These are phyloP conservation scores for Apodemia zela DNA, from an alignment of 2,888 invertebrate species.

Conservation along the genomic window DNA sequence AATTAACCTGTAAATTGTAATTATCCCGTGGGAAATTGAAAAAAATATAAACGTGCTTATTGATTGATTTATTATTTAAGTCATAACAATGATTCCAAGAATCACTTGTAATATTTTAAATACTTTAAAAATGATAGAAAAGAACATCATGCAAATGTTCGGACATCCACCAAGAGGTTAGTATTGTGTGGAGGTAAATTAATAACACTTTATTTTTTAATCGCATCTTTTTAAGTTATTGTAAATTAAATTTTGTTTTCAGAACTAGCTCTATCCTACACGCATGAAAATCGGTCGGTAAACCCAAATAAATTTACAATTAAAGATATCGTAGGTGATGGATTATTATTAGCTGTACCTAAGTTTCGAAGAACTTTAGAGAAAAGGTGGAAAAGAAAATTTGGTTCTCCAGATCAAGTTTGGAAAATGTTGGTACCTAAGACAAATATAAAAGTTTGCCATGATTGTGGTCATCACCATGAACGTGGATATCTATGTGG, in stretches of 20 bases:
- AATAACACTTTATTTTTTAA: background rate
- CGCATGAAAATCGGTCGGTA: constrained; percentile 42
- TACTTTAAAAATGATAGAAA: constrained; percentile 52
- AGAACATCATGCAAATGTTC: constrained; percentile 51
- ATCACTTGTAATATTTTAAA: constrained; percentile 42
- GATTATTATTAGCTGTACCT: constrained; percentile 91
- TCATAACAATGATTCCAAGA: constrained; percentile 49
- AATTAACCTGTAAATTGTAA: too few relatives aligned
- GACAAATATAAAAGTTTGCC: constrained; percentile 87
- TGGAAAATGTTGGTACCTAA: constrained; percentile 87
- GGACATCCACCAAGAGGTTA: constrained; percentile 65
- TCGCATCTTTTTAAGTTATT: background rate
- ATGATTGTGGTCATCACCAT: constrained; percentile 91
- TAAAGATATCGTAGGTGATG: constrained; percentile 85
- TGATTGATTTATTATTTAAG: too few relatives aligned
- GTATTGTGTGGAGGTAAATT: too few relatives aligned
- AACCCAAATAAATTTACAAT: constrained; percentile 66
- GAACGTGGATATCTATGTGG: constrained; percentile 90
- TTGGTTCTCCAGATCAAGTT: constrained; percentile 83
- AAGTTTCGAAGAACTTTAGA: constrained; percentile 89
- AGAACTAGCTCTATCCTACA: constrained; percentile 61
- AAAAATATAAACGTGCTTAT: too few relatives aligned
- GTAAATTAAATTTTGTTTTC: constrained; percentile 30
- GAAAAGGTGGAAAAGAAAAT: constrained; percentile 85
- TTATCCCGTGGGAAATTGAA: too few relatives aligned